These are phyloP conservation scores for Zophobas atratus DNA, from an alignment of 1,140 invertebrate genomes.

Conservation along the genomic window DNA sequence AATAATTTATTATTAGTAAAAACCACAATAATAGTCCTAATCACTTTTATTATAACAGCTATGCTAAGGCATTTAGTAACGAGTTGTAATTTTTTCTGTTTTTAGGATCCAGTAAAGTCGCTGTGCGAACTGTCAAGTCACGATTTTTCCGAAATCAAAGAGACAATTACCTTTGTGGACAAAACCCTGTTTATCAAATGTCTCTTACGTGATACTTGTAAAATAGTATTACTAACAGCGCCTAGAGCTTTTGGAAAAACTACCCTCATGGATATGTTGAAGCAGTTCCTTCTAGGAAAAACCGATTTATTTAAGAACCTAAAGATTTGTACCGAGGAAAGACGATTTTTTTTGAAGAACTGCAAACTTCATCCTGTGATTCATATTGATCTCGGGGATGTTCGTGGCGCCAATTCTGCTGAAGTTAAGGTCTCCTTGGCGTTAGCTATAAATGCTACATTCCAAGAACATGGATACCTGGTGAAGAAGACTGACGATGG, in stretches of 20 bases:
- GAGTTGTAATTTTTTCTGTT: too few relatives aligned
- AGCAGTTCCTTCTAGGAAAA: constrained; percentile 5
- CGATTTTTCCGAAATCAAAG: constrained; percentile 11
- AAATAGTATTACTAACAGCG: constrained; percentile 2
- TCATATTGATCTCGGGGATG: background rate
- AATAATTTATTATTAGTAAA: too few relatives aligned
- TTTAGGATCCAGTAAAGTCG: too few relatives aligned
- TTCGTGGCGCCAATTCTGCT: constrained; percentile 18
- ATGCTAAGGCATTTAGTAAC: too few relatives aligned
- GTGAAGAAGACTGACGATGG: constrained; percentile 24
- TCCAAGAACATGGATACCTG: constrained; percentile 24
- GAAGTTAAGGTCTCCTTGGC: constrained; percentile 6
- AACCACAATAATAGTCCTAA: too few relatives aligned
- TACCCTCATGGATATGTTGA: constrained; percentile 5
- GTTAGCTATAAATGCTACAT: constrained; percentile 14
- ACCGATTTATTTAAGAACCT: background rate
- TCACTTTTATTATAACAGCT: too few relatives aligned
- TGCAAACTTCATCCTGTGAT: constrained; percentile 13
- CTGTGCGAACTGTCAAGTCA: constrained; percentile 6
- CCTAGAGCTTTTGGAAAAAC: constrained; percentile 7
- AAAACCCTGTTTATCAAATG: background rate
- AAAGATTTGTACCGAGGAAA: background rate
- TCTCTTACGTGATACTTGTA: background rate
- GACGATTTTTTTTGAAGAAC: background rate
- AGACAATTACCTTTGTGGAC: constrained; percentile 8